Evolutionary conservation across 92 coral and sea anemone species (phyloP).

Genomic region (Heliopora coerulea): DNA sequence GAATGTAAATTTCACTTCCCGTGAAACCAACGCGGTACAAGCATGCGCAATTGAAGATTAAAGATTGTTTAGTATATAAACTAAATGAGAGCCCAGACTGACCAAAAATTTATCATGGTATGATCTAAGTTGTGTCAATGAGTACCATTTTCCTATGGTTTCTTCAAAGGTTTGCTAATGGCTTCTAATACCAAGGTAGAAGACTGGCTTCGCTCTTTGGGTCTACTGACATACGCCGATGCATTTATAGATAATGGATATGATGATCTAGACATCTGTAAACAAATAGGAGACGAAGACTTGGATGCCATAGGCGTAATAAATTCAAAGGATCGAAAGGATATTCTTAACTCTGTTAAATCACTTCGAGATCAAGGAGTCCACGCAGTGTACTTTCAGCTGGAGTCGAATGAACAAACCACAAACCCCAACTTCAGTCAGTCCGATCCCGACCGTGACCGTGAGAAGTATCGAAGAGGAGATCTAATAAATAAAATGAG

Average conservation of each 20-base stretch:
- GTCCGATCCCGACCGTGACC: too few species aligned
- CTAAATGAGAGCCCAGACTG: too few species aligned
- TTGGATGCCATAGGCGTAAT: slow-evolving; percentile 97
- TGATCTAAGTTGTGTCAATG: too few species aligned
- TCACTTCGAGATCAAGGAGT: slow-evolving; percentile 73
- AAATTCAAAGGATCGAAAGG: slow-evolving; percentile 82
- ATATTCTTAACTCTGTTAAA: slow-evolving; percentile 78
- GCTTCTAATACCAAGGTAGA: slow-evolving; percentile 55
- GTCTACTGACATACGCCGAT: slow-evolving; percentile 86
- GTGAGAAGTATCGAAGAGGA: slow-evolving; percentile 71
- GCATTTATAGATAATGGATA: slow-evolving; percentile 97
- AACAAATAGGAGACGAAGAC: slow-evolving; percentile 95
- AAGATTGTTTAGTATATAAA: too few species aligned
- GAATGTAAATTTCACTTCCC: slow-evolving; percentile 32
- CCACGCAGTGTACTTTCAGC: slow-evolving; percentile 88
- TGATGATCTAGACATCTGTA: slow-evolving; percentile 96
- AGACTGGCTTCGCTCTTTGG: slow-evolving; percentile 97
- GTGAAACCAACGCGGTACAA: neutral
- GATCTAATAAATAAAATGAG: slow-evolving; percentile 68
- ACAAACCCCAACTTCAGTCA: slow-evolving; percentile 49
- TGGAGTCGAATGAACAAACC: slow-evolving; percentile 60
- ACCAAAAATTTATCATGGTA: too few species aligned
- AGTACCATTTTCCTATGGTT: neutral
- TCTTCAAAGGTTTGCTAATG: neutral
- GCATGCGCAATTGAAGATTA: slow-evolving; percentile 13